Evolutionary conservation across 2,113 vertebrate species (phyloP), one percentile per base, ranked within the genome.

Genomic region (Salminus brasiliensis): DNA sequence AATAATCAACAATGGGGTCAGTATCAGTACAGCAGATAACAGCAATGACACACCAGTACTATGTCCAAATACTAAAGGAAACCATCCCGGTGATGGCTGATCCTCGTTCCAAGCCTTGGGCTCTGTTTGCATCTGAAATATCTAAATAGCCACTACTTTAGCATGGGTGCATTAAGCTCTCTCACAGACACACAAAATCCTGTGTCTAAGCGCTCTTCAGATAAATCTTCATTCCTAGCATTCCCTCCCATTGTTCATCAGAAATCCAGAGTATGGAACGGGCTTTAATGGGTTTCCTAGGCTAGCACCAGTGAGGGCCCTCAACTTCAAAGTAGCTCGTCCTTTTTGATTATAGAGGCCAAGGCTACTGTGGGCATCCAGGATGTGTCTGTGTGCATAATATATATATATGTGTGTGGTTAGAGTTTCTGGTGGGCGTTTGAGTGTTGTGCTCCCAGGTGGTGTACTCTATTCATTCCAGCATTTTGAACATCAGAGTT

Each of bases 391-490:
- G 10, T 67, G 62, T 53, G 18, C 62, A 52, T 32, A 23, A 52
- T 21, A 45, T 39, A 45, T 32, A 30, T n/a, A n/a, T n/a, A n/a
- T n/a, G n/a, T n/a, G n/a, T n/a, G n/a, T n/a, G n/a, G n/a, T n/a
- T n/a, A n/a, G n/a, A n/a, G n/a, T n/a, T n/a, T n/a, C 45, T 23
- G 30, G 34, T 32, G 21, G 8, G 53, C 39, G 63, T 45, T 49
- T 36, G 30, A 53, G 32, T 45, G 55, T 62, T 62, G 15, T 76
- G 76, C 75, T 77, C 78, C 62, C 78, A 68, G 73, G 66, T 77
- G 74, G 60, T 62, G 52, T 67, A n/a, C n/a, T n/a, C n/a, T n/a
- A 21, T 85, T 85, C 34, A 21, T 85, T 85, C 34, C 76, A 79
- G 41, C 6, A 47, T 39, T 67, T n/a, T 41, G 21, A 25, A 11